A percentile compares a stretch with the other conserved stretches of the same genome.
Evolutionary conservation across 2,888 invertebrate genomes (phyloP).

Genomic region (Cataglyphis livida): DNA sequence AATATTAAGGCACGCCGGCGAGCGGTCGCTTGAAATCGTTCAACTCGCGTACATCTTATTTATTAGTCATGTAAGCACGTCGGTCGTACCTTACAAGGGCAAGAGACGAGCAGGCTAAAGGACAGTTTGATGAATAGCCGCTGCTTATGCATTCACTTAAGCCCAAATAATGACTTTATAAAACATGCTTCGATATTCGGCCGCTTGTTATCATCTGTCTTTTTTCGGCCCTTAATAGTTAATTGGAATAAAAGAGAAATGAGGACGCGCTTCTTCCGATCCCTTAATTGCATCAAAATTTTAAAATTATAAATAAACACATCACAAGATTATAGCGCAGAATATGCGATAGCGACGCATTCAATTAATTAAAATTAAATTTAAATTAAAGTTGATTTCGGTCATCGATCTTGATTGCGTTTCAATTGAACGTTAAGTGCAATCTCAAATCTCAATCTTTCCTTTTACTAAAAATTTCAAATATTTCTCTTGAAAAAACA

Average conservation of each 20-base stretch:
- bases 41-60: slow-evolving; percentile 73
- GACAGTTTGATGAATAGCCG: slow-evolving; percentile 80
- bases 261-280: not conserved
- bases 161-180: slow-evolving; percentile 81
- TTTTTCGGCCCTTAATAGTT: slow-evolving; percentile 61
- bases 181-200: slow-evolving; percentile 74
- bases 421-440: not conserved
- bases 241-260: slow-evolving; percentile 60
- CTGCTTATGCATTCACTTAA: slow-evolving; percentile 80
- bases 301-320: slow-evolving; percentile 21
- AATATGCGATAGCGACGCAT: not conserved
- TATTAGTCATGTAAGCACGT: slow-evolving; percentile 74
- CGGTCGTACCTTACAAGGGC: slow-evolving; percentile 67
- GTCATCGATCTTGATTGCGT: not conserved
- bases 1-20: slow-evolving; percentile 66
- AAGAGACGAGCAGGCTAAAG: slow-evolving; percentile 55
- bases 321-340: not conserved
- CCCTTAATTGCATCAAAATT: slow-evolving; percentile 55
- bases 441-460: not conserved
- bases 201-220: slow-evolving; percentile 80
- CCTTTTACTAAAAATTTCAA: not conserved
- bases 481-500: not conserved
- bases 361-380: slow-evolving; percentile 24
- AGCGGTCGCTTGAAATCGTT: slow-evolving; percentile 70
- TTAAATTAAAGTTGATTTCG: not conserved